Evolutionary conservation across 2,888 invertebrate species (phyloP), one percentile per base, ranked within the genome.

Genomic region (Aplocera efformata): DNA sequence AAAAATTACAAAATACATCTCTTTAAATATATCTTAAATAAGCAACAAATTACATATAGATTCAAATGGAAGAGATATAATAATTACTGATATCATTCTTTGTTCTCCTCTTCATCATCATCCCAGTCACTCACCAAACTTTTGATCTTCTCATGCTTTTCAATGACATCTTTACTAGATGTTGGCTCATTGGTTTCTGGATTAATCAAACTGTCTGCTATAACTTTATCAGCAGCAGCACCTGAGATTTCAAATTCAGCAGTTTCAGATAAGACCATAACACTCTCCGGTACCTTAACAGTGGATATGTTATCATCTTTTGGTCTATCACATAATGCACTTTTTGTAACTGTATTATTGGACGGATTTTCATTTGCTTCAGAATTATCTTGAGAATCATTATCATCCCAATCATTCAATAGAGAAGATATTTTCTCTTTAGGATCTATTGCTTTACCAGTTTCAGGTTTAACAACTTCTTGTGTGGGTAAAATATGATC

Each of bases 111-210:
- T 1, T 84, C 83, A 22, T 83, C 84, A 41, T 89, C 89, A 57
- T 88, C 88, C 89, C 89, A 89, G 57, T 89, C 89, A 56, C 88
- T 89, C 9, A 89, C 88, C 46, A 89, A 65, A 43, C 67, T 86
- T 55, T 81, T 83, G 9, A 89, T 83, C 41, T 79, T 82, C 22
- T 79, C 71, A 49, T 67, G 63, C 51, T 77, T 76, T n/a, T 53
- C 61, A 30, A 24, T 26, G 36, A 24, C 40, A 38, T 44, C 36
- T 22, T 28, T 42, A 23, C 50, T 46, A 32, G 32, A 29, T 9
- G 23, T 4, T 29, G 32, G 39, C 24, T 36, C 34, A 41, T 29
- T 26, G 8, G 31, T 46, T 9, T 46, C 32, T 23, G 21, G 21
- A 13, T 29, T 36, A 31, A 27, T 23, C 8, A 24, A 7, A n/a